A percentile compares a stretch with the other conserved stretches of the same genome.
Evolutionary conservation across 2,888 invertebrate species (phyloP).

Genomic region (Dynastes maya): DNA sequence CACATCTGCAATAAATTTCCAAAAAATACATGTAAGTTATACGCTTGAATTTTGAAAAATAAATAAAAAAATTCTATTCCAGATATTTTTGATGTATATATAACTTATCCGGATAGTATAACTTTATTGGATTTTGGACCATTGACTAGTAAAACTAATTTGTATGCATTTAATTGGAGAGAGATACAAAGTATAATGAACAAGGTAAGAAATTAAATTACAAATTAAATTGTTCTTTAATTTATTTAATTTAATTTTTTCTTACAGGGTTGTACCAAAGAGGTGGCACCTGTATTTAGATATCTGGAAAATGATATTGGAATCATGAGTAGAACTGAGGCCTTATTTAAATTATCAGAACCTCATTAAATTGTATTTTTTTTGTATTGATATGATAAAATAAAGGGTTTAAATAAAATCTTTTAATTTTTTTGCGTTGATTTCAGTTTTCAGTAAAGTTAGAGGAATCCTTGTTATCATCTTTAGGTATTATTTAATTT

Average conservation of each 20-base stretch:
- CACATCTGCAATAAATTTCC: conserved; percentile 62
- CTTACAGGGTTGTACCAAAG: conserved; percentile 57
- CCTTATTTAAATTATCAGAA: conserved; percentile 57
- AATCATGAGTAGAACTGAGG: conserved; percentile 63
- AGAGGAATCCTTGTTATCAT: no score
- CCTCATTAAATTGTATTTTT: conserved; percentile 42
- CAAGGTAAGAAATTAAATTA: conserved; percentile 56
- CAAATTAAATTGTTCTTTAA: neutral
- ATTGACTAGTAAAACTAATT: conserved; percentile 64
- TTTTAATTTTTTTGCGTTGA: no score
- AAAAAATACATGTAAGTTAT: conserved; percentile 62
- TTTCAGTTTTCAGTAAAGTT: no score
- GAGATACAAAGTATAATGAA: conserved; percentile 66
- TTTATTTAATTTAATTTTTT: conserved; percentile 8
- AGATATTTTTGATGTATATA: conserved; percentile 66
- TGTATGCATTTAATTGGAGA: conserved; percentile 67
- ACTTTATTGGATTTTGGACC: conserved; percentile 66
- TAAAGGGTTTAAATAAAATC: neutral
- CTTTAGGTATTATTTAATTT: no score
- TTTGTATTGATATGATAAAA: neutral
- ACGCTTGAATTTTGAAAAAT: conserved; percentile 3
- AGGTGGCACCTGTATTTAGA: conserved; percentile 66
- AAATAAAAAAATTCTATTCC: conserved; percentile 51
- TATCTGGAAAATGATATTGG: conserved; percentile 67
- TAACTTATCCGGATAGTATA: conserved; percentile 62